These are phyloP conservation scores for Meda fulgida DNA, from an alignment of 2,797 vertebrate species.

Conservation along the genomic window DNA sequence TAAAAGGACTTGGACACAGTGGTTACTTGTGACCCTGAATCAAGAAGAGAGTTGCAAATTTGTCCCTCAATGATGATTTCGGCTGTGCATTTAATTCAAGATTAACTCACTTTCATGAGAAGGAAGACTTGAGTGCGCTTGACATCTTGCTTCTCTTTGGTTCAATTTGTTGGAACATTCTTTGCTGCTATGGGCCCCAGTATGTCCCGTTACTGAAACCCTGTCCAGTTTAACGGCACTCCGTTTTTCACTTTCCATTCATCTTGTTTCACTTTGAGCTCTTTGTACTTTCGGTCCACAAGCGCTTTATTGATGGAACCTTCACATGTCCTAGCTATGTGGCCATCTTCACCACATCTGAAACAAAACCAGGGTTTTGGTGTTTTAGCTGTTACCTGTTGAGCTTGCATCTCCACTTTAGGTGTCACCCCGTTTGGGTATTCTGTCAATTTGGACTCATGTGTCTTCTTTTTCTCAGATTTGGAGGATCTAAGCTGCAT, in stretches of 20 bases:
- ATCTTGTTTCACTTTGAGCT: background rate
- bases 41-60: background rate
- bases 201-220: slow-evolving; percentile 44
- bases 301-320: slow-evolving; percentile 22
- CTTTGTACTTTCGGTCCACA: slow-evolving; percentile 40
- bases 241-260: too few species aligned
- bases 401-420: slow-evolving; percentile 4
- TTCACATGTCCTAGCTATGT: background rate
- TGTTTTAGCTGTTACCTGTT: background rate
- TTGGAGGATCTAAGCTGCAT: slow-evolving; percentile 39
- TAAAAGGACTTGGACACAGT: slow-evolving; percentile 11
- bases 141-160: background rate
- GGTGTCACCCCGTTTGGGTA: background rate
- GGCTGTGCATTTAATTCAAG: background rate
- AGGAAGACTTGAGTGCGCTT: background rate
- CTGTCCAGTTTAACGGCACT: slow-evolving; percentile 37
- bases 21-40: slow-evolving; percentile 52
- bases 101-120: background rate
- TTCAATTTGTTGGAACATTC: background rate
- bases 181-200: background rate
- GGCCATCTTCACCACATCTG: slow-evolving; percentile 4
- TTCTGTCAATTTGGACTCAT: background rate
- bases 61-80: background rate
- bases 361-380: slow-evolving; percentile 18
- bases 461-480: background rate